These are phyloP conservation scores for Eurystomus gularis DNA, from an alignment of 2,113 vertebrate species.

Conservation along the genomic window DNA sequence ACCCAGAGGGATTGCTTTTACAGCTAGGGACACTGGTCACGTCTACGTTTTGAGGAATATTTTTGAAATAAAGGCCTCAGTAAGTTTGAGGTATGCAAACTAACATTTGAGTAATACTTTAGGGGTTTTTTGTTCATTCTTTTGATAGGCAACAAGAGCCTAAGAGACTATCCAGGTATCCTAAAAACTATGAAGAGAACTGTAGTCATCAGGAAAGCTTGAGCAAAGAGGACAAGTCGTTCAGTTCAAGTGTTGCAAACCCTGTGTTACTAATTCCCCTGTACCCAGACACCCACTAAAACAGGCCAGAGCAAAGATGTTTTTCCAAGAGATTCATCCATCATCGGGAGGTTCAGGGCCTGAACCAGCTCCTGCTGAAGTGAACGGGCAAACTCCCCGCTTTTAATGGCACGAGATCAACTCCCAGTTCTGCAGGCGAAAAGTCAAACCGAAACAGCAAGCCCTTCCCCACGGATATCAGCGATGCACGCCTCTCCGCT, in stretches of 20 bases:
- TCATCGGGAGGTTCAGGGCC: neutral
- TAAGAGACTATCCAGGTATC: neutral
- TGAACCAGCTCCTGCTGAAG: neutral
- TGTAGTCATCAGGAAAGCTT: neutral
- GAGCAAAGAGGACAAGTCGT: neutral
- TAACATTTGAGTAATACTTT: neutral
- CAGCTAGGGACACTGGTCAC: rapidly evolving
- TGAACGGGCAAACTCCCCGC: neutral
- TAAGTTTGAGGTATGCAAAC: neutral
- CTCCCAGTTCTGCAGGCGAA: neutral
- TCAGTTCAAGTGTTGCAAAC: neutral
- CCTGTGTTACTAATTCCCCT: neutral
- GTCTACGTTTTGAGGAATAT: neutral
- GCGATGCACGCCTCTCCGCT: rapidly evolving
- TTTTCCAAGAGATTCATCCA: neutral
- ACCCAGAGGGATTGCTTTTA: neutral
- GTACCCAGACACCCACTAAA: neutral
- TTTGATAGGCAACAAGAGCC: neutral
- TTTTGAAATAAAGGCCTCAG: neutral
- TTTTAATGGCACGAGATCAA: neutral
- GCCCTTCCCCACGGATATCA: neutral
- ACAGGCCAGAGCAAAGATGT: neutral
- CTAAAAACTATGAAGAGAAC: neutral
- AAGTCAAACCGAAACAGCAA: neutral
- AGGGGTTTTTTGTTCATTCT: rapidly evolving